Evolutionary conservation across 2,888 invertebrate species (phyloP).

Genomic region (Callyntrura sp.): DNA sequence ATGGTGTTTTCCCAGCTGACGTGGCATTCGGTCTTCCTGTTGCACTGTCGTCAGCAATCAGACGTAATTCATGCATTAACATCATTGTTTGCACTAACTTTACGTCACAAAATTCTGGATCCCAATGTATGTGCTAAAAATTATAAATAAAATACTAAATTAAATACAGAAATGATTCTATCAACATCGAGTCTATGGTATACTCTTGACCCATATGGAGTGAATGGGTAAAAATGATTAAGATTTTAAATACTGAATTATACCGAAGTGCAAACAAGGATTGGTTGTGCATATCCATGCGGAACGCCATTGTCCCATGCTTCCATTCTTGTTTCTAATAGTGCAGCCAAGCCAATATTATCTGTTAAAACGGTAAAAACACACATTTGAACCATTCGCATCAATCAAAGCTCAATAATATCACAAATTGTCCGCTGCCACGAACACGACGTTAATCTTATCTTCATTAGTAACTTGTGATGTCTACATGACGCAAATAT

Average conservation of each 20-base stretch:
- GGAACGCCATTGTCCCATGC: slow-evolving; percentile 93
- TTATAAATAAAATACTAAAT: slow-evolving; percentile 89
- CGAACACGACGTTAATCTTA: too few species aligned
- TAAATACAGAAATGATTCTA: slow-evolving; percentile 84
- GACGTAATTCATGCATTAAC: slow-evolving; percentile 97
- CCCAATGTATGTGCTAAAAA: slow-evolving; percentile 98
- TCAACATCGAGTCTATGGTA: too few species aligned
- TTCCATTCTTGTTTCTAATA: slow-evolving; percentile 97
- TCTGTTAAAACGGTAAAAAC: slow-evolving; percentile 89
- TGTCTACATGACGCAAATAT: too few species aligned
- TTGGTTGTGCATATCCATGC: slow-evolving; percentile 89
- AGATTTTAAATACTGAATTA: slow-evolving; percentile 5
- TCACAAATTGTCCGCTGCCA: too few species aligned
- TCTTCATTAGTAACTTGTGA: too few species aligned
- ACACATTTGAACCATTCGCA: too few species aligned
- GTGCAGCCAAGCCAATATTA: slow-evolving; percentile 98
- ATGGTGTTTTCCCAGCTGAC: slow-evolving; percentile 60
- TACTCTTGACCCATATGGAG: too few species aligned
- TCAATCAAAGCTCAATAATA: too few species aligned
- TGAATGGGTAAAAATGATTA: too few species aligned
- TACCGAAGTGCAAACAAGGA: slow-evolving; percentile 97
- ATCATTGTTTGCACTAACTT: slow-evolving; percentile 99
- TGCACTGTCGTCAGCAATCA: slow-evolving; percentile 91
- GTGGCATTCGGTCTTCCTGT: slow-evolving; percentile 85
- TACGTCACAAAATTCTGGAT: slow-evolving; percentile 99